Conservation (phyloP, 2,888 invertebrate genomes). For the Serrognathus titanus region DNA sequence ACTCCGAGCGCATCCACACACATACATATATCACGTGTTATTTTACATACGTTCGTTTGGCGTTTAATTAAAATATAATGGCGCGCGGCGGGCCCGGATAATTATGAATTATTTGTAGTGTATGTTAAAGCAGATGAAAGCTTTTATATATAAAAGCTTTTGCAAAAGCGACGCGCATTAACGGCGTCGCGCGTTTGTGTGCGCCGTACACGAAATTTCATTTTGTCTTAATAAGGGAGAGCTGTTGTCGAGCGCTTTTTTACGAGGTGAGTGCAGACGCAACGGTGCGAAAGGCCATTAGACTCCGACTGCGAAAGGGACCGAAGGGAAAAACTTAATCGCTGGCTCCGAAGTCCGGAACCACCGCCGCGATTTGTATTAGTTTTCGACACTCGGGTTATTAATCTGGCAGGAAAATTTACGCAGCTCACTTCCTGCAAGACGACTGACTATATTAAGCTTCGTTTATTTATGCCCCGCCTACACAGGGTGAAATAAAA, state of each 20-base stretch:
- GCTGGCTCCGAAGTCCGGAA: conserved; percentile 5
- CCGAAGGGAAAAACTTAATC: conserved; percentile 6
- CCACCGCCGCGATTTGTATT: conserved; percentile 11
- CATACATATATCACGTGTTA: no score
- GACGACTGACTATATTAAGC: no score
- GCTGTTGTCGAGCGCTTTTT: conserved; percentile 3
- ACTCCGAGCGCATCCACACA: no score
- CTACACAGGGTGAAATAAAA: no score
- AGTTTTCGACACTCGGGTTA: conserved; percentile 12
- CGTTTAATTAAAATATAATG: no score
- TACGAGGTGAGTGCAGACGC: conserved; percentile 3
- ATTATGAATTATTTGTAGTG: no score
- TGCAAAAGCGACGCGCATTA: conserved; percentile 2
- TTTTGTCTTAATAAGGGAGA: conserved; percentile 28
- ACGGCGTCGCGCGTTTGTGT: conserved; percentile 3
- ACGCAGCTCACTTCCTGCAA: background rate
- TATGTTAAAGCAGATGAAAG: no score
- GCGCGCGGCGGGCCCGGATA: no score
- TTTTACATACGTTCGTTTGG: no score
- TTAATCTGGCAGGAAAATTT: conserved; percentile 2
- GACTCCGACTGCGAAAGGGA: background rate
- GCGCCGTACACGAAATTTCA: conserved; percentile 29
- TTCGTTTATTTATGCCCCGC: no score
- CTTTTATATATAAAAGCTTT: no score
- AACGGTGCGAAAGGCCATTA: conserved; percentile 12